Evolutionary conservation across 2,888 invertebrate genomes (phyloP), one percentile per base, ranked within the genome.

Genomic region (Girardia tigrina): DNA sequence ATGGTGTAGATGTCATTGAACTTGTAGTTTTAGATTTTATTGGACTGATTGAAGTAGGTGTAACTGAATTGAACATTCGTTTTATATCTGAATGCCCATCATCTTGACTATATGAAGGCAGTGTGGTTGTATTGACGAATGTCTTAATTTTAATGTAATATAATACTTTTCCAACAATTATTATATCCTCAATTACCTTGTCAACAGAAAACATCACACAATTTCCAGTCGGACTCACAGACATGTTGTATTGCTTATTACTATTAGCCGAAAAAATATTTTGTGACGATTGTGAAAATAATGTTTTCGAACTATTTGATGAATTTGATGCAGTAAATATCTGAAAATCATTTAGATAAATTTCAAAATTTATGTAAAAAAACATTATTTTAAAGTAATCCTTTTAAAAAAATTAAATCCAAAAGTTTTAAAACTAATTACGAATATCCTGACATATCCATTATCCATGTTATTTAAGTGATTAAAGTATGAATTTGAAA

Each of bases 51-150:
- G 56, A 56, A 20, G 56, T 56, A 20, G 56, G 56, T 56, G 56
- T 56, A 6, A 56, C 56, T 6, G 56, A 56, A 56, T 56, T 56
- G n/a, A 56, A 56, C 4, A 56, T 56, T 4, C 56, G 56, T 56
- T 56, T 56, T 2, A 56, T 23, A 56, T 56, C 56, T 56, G 56
- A 12, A 56, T 56, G 56, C 6, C 23, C 23, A 16, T 56, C 56
- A 16, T 56, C 56, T 56, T 56, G 56, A 56, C 56, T 56, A n/a
- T 56, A 56, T 56, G 56, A 56, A 56, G 56, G 56, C 56, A 56
- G 23, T 20, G 8, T 16, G 6, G 56, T 20, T 56, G 8, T 23
- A n/a, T 56, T 56, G n/a, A 23, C n/a, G 23, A 56, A 56, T n/a
- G 4, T 56, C n/a, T 56, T n/a, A 23, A 56, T 56, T 6, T 23